Conservation (phyloP, 2,888 invertebrate genomes). For the Brachyopa scutellaris region DNA sequence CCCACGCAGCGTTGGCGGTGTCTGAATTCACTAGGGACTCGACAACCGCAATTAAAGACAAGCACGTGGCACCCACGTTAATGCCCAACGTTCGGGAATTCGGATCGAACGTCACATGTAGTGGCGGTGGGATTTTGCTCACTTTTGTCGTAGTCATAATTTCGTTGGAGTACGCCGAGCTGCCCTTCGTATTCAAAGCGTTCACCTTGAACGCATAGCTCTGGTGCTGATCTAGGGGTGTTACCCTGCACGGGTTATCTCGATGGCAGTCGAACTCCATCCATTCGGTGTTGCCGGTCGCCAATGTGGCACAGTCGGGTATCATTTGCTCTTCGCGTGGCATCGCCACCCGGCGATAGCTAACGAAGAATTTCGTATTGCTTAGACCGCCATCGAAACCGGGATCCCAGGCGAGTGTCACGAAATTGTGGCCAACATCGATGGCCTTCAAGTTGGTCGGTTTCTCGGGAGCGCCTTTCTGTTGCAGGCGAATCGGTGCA, state of each 20-base stretch:
- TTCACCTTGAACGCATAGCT: constrained; percentile 94
- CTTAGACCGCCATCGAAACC: constrained; percentile 95
- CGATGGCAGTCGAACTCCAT: constrained; percentile 93
- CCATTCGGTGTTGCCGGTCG: constrained; percentile 86
- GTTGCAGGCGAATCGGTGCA: constrained; percentile 90
- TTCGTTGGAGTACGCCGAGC: constrained; percentile 93
- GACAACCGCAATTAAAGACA: constrained; percentile 89
- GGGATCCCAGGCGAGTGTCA: constrained; percentile 92
- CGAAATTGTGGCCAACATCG: constrained; percentile 90
- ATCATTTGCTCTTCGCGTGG: constrained; percentile 85
- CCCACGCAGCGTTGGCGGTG: constrained; percentile 85
- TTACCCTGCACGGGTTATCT: constrained; percentile 94
- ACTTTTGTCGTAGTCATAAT: constrained; percentile 91
- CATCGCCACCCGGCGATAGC: constrained; percentile 87
- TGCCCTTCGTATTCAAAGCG: constrained; percentile 93
- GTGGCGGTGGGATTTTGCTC: constrained; percentile 90
- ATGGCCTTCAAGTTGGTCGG: constrained; percentile 88
- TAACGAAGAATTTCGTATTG: constrained; percentile 94
- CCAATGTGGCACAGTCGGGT: constrained; percentile 85
- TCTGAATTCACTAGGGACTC: constrained; percentile 86
- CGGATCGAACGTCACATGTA: constrained; percentile 92
- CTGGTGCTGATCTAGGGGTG: constrained; percentile 92
- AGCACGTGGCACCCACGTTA: constrained; percentile 90
- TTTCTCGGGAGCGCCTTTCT: constrained; percentile 93
- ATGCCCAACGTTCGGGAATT: constrained; percentile 89